Conservation (phyloP, 2,797 vertebrate species). For the Champsocephalus esox region DNA sequence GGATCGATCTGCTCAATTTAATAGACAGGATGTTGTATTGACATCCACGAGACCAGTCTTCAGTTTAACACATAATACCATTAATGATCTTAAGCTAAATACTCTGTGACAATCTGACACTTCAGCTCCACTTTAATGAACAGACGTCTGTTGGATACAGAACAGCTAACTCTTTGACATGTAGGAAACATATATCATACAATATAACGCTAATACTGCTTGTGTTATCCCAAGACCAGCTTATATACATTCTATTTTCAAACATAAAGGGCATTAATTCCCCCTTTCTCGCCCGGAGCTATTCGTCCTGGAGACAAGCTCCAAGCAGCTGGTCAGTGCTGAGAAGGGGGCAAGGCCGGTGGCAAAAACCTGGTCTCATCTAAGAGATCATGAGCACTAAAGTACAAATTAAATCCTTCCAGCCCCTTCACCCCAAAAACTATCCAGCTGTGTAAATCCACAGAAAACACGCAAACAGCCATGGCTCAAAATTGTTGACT, state of each 20-base stretch:
- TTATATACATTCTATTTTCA: slow-evolving; percentile 13
- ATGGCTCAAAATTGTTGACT: slow-evolving; percentile 36
- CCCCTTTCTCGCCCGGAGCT: slow-evolving; percentile 14
- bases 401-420: slow-evolving; percentile 63
- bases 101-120: slow-evolving; percentile 4
- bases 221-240: slow-evolving; percentile 1
- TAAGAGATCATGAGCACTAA: slow-evolving; percentile 50
- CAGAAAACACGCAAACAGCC: slow-evolving; percentile 59
- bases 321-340: slow-evolving; percentile 27
- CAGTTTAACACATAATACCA: slow-evolving; percentile 17
- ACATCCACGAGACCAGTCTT: slow-evolving; percentile 33
- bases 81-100: slow-evolving; percentile 22
- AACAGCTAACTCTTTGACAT: not conserved
- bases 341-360: slow-evolving; percentile 25
- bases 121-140: slow-evolving; percentile 6
- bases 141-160: not conserved
- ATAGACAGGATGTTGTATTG: slow-evolving; percentile 40
- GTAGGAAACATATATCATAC: not conserved
- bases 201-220: not conserved
- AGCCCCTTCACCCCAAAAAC: slow-evolving; percentile 44
- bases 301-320: slow-evolving; percentile 31
- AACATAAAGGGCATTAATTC: slow-evolving; percentile 22
- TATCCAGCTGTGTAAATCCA: slow-evolving; percentile 72
- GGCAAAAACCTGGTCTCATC: slow-evolving; percentile 48
- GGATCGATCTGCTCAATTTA: slow-evolving; percentile 13